These are phyloP conservation scores for Allolobophora icterica DNA, from an alignment of 2,888 invertebrate genomes.

Conservation along the genomic window DNA sequence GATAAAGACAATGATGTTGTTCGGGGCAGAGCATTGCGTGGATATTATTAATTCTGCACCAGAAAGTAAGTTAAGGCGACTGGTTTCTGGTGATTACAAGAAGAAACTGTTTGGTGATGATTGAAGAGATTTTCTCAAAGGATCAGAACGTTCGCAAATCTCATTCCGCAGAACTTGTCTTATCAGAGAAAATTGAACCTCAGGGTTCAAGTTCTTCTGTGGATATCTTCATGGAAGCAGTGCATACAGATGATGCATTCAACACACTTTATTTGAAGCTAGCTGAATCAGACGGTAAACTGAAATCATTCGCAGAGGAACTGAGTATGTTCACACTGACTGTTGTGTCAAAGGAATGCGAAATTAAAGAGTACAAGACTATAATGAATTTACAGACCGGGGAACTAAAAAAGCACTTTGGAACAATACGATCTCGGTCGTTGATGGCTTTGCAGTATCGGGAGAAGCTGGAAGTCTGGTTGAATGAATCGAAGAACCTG, in stretches of 20 bases:
- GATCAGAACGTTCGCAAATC: background rate
- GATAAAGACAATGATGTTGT: too few relatives aligned
- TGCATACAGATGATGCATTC: background rate
- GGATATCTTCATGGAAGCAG: background rate
- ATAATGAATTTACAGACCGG: background rate
- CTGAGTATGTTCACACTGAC: background rate
- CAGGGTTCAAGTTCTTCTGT: background rate
- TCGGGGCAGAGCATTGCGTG: too few relatives aligned
- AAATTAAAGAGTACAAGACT: background rate
- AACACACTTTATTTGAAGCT: background rate
- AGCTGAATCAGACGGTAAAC: background rate
- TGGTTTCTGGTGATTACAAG: background rate
- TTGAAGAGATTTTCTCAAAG: background rate
- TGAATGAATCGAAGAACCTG: conserved; percentile 18
- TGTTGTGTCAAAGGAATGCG: background rate
- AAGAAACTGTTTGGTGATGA: background rate
- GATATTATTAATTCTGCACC: background rate
- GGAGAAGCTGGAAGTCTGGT: background rate
- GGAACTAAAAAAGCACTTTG: background rate
- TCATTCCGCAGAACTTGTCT: background rate
- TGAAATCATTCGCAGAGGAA: background rate
- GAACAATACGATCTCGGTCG: background rate
- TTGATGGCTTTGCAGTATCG: background rate
- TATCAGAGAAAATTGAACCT: background rate
- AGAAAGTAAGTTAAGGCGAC: background rate